Base-by-base conservation (phyloP, 2,888 invertebrate species). In the Neoaliturus tenellus region DNA sequence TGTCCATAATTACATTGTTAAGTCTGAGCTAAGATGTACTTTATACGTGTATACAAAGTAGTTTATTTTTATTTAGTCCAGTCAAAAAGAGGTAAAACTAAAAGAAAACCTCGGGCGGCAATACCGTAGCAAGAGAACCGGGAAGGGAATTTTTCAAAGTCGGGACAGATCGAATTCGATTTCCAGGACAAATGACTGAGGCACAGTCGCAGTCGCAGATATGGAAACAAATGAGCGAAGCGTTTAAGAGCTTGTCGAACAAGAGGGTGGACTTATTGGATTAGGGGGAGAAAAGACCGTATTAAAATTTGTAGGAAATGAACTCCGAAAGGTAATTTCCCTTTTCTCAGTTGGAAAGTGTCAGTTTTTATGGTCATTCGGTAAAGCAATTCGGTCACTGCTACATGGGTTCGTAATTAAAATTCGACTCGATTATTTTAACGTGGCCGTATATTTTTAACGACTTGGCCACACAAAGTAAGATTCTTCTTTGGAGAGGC, bases 281-380 rank as follows among this genome's bases (percentile, higher is more conserved):
- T 85, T 71, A 41, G 62, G 62, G 62, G 73, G 82, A 55, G 82
- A 23, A 10, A 51, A 25, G 41, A 17, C 69, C 10, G 86, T 85
- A 86, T 86, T 86, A 86, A 86, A 86, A 86, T 86, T 84, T 85
- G 73, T 80, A 71, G 86, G 86, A 86, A 87, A 87, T 87, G 86
- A 87, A 84, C 85, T 82, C 84, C 85, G 78, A 81, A 82, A 86
- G 85, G 86, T 87, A 86, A 86, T 87, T 86, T 86, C 86, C 86
- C 83, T 86, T 73, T 83, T 81, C 81, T 44, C 55, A 35, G 3
- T 17, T 55, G 55, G 39, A 71, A 31, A 28, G 55, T 80, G 69
- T 78, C 62, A 80, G 69, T 80, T 67, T 80, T 80, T 80, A 83
- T 80, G 83, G 80, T 83, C 69, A 83, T 80, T 69, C n/a, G 31